Base-by-base conservation (phyloP, 2,797 vertebrate species). In the Hyperoplus immaculatus region DNA sequence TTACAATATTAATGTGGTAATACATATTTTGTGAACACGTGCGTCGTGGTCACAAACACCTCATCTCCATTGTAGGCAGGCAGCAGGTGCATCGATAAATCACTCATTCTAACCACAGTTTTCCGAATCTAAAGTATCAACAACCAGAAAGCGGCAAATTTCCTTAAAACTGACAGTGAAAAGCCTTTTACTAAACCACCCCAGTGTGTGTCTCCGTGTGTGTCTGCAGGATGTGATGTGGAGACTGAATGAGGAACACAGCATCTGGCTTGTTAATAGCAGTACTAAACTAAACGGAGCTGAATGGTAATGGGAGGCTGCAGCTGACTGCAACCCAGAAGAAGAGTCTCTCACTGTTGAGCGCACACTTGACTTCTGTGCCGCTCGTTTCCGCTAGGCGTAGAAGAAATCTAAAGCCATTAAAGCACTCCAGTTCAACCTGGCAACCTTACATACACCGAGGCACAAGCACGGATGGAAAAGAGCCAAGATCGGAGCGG, bases 231-330 rank as follows among this genome's bases (percentile, higher is more conserved):
- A 93, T 91, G 87, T 69, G 74, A 80, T 74, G 43, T 54, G 65
- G 68, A 10, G 62, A 69, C 66, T 89, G 87, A 90, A 91, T 83
- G 79, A 78, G 74, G 70, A 89, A 69, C 67, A 72, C 86, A 76
- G 88, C 92, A 93, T 94, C 93, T 92, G 92, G 87, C 88, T 86
- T 53, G 77, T 88, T 92, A 89, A 93, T 92, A 85, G 93, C 79
- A 75, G 83, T 85, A 47, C 78, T 75, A 74, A 89, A 89, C 87
- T 84, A 73, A 60, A 73, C 77, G 6, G 69, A 71, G 73, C 84
- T 93, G 92, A 94, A 93, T 90, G 80, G 88, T 67, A 81, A 86
- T 82, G 76, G 86, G 87, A 88, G 82, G 78, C 91, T 90, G 92
- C 92, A 93, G 93, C 91, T 94, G 92, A 90, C 84, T 89, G 75